These are phyloP conservation scores for Chamaea fasciata DNA, from an alignment of 2,113 vertebrate species.

Conservation along the genomic window DNA sequence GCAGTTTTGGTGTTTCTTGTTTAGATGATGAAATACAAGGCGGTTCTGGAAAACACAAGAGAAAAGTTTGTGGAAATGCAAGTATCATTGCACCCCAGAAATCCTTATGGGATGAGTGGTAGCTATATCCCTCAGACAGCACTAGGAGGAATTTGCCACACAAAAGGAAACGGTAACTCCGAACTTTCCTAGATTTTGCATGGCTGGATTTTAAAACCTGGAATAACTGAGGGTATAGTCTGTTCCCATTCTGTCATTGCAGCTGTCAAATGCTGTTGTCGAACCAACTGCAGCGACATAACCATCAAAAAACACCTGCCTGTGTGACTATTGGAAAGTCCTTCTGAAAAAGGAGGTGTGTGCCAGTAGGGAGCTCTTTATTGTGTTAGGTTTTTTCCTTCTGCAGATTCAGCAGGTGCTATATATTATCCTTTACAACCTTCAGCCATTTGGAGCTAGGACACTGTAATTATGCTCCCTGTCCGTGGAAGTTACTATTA, in stretches of 20 bases:
- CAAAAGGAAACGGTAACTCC: background rate
- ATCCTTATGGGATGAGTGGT: background rate
- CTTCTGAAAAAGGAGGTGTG: background rate
- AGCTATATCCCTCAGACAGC: background rate
- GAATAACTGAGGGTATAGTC: background rate
- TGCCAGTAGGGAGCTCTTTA: background rate
- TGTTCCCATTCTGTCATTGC: background rate
- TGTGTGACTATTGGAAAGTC: background rate
- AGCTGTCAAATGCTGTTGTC: background rate
- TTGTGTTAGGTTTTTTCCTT: background rate
- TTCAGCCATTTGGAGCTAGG: constrained; percentile 43
- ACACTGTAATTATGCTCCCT: constrained; percentile 41
- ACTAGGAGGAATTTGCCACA: background rate
- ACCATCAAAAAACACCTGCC: background rate
- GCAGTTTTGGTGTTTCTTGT: background rate
- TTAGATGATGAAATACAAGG: background rate
- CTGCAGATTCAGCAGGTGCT: constrained; percentile 55
- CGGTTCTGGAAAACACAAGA: background rate
- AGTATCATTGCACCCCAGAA: background rate
- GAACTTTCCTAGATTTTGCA: background rate
- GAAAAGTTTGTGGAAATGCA: background rate
- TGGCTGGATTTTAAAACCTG: background rate
- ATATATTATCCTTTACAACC: constrained; percentile 51
- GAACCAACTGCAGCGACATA: background rate
- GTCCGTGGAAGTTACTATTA: constrained; percentile 51